These are phyloP conservation scores for Drosophila helvetica DNA, from an alignment of 2,888 invertebrate species.

Conservation along the genomic window DNA sequence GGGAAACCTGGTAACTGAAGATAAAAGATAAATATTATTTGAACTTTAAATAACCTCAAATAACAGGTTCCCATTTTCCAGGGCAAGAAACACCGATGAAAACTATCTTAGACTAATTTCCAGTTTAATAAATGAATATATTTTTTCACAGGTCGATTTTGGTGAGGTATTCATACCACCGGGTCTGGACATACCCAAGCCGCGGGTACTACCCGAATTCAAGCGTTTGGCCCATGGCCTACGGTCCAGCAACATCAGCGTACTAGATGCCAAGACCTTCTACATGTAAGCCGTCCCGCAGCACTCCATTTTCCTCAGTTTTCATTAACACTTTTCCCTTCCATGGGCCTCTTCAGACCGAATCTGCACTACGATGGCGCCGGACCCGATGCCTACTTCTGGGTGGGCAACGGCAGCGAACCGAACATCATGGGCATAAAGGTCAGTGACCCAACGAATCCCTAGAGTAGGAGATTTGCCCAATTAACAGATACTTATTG, in stretches of 20 bases:
- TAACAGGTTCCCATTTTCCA: too few species aligned
- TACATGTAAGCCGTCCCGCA: constrained; percentile 58
- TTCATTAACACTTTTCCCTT: neutral
- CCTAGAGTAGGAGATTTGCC: neutral
- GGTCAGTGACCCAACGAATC: constrained; percentile 81
- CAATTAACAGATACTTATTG: neutral
- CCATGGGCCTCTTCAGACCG: constrained; percentile 87
- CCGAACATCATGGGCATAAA: constrained; percentile 93
- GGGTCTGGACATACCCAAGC: constrained; percentile 91
- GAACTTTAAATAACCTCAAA: too few species aligned
- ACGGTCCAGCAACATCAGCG: constrained; percentile 95
- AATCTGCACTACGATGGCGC: constrained; percentile 96
- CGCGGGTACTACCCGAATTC: constrained; percentile 93
- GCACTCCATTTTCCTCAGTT: too few species aligned
- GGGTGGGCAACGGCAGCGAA: constrained; percentile 95
- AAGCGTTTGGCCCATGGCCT: constrained; percentile 94
- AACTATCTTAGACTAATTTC: too few species aligned
- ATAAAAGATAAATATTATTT: neutral
- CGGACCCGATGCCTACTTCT: constrained; percentile 96
- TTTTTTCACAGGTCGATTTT: constrained; percentile 90
- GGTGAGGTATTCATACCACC: constrained; percentile 92
- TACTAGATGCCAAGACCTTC: constrained; percentile 95
- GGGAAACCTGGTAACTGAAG: neutral
- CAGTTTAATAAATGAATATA: too few species aligned
- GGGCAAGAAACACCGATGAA: too few species aligned